phyloP scores from a whole-genome alignment of 2,113 vertebrate species.

The Neofelis nebulosa region DNA sequence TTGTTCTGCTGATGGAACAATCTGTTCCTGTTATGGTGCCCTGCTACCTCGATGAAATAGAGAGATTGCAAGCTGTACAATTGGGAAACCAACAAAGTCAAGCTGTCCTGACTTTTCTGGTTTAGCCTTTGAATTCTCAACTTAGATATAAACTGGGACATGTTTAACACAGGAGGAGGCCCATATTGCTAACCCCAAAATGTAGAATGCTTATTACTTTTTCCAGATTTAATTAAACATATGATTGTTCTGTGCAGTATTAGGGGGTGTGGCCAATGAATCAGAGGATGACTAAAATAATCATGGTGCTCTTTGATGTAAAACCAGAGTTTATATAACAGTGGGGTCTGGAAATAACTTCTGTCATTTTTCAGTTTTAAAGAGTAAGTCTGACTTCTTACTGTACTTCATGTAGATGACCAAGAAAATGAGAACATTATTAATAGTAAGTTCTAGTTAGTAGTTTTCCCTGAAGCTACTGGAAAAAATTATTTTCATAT shows the following conservation, averaged over 20 bases:
- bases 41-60: conserved; percentile 44
- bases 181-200: conserved; percentile 33
- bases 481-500: conserved; percentile 17
- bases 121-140: conserved; percentile 66
- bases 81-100: conserved; percentile 68
- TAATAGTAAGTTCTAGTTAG: conserved; percentile 7
- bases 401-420: neutral
- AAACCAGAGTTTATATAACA: neutral
- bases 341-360: neutral
- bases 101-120: conserved; percentile 74
- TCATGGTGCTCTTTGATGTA: neutral
- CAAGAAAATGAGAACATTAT: conserved; percentile 28
- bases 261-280: conserved; percentile 7
- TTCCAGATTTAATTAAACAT: conserved; percentile 62
- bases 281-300: conserved; percentile 51
- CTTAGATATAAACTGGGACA: conserved; percentile 45
- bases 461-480: neutral
- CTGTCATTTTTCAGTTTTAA: neutral
- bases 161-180: conserved; percentile 64
- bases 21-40: conserved; percentile 71
- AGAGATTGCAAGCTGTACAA: conserved; percentile 72
- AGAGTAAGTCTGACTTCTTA: neutral
- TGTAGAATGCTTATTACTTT: conserved; percentile 53
- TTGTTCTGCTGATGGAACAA: conserved; percentile 72
- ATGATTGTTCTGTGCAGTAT: conserved; percentile 36